These are phyloP conservation scores for Dryocosmus kuriphilus DNA, from an alignment of 2,888 invertebrate genomes.

Conservation along the genomic window DNA sequence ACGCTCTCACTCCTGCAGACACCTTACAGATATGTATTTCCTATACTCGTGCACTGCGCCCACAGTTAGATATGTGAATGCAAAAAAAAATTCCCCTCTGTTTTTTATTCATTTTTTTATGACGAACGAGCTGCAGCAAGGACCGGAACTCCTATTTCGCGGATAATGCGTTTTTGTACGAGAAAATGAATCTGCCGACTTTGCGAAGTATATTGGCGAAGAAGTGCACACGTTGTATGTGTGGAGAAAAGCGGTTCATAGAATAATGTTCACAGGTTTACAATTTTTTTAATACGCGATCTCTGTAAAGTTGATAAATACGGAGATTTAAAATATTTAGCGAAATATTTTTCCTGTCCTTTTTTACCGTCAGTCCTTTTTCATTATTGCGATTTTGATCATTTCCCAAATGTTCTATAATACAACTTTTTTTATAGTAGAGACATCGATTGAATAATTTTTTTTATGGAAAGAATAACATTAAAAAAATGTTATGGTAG, in stretches of 20 bases:
- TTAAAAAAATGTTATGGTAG: too few species aligned
- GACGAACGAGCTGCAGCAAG: constrained; percentile 8
- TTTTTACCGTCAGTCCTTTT: too few species aligned
- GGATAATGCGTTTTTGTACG: constrained; percentile 25
- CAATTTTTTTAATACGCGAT: background rate
- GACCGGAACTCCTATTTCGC: constrained; percentile 28
- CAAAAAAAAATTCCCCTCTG: constrained; percentile 5
- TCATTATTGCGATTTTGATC: too few species aligned
- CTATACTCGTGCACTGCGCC: background rate
- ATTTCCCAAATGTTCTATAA: too few species aligned
- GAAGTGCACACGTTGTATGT: constrained; percentile 4
- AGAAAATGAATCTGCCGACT: constrained; percentile 35
- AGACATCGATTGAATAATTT: too few species aligned
- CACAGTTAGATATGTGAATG: constrained; percentile 21
- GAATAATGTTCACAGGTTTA: constrained; percentile 1
- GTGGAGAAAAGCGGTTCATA: background rate
- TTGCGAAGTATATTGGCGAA: constrained; percentile 17
- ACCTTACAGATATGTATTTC: background rate
- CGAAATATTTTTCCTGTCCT: too few species aligned
- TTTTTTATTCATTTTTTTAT: background rate
- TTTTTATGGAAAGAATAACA: too few species aligned
- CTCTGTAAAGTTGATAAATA: background rate
- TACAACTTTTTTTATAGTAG: too few species aligned
- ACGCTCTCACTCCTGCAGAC: background rate
- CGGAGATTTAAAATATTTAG: background rate